Evolutionary conservation across 2,113 vertebrate genomes (phyloP).

Genomic region (Heterotis niloticus): DNA sequence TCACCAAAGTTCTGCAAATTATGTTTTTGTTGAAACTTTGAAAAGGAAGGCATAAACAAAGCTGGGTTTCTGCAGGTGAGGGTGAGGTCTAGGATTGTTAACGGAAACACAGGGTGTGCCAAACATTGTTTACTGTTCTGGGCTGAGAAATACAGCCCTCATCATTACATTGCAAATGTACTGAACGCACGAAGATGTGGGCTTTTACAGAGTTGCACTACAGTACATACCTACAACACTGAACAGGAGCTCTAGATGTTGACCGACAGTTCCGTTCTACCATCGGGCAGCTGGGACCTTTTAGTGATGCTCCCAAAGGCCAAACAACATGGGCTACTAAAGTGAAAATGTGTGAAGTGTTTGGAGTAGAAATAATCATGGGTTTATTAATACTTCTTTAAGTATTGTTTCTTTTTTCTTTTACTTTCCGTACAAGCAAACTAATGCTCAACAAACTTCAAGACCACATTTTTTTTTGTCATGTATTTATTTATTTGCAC

Average conservation of each 20-base stretch:
- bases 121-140: background rate
- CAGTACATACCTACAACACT: background rate
- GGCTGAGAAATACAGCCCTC: background rate
- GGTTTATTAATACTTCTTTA: no score
- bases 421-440: no score
- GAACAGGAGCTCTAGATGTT: background rate
- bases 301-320: background rate
- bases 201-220: background rate
- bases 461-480: no score
- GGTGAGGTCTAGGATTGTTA: background rate
- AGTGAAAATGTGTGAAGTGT: background rate
- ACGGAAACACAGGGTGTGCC: background rate
- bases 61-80: background rate
- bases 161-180: conserved; percentile 14
- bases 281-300: no score
- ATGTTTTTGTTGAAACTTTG: background rate
- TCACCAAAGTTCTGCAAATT: background rate
- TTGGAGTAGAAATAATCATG: background rate
- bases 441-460: no score
- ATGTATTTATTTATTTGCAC: no score
- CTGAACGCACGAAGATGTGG: background rate
- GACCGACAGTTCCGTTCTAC: background rate
- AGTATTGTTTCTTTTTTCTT: no score
- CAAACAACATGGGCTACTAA: background rate
- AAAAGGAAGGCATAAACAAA: background rate